Conservation (phyloP, 1,140 invertebrate species). For the Pogonomyrmex californicus region DNA sequence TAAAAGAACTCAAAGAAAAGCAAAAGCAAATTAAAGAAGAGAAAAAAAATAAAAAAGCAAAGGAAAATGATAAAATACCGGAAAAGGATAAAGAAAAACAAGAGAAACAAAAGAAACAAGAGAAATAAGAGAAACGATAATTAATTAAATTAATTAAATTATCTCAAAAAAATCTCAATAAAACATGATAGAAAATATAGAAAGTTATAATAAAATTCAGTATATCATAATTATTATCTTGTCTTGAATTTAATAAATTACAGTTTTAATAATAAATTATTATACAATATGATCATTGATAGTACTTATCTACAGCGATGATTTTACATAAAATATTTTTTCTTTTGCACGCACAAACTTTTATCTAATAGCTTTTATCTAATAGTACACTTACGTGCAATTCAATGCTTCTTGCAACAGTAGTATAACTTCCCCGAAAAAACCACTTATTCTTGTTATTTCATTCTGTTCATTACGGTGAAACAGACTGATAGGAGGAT, state of each 20-base stretch:
- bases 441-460: conserved; percentile 80
- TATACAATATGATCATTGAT: conserved; percentile 7
- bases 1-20: conserved; percentile 72
- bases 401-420: conserved; percentile 83
- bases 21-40: conserved; percentile 46
- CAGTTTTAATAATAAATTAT: not conserved
- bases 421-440: conserved; percentile 83
- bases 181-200: not conserved
- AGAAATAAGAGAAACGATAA: too few relatives aligned
- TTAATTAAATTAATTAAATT: not conserved
- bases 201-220: not conserved
- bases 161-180: not conserved
- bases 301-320: not conserved
- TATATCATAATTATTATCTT: not conserved
- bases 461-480: conserved; percentile 69
- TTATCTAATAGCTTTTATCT: not conserved
- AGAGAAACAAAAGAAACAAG: conserved; percentile 14
- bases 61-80: not conserved
- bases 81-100: conserved; percentile 34
- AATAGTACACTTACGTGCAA: conserved; percentile 82
- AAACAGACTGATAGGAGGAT: conserved; percentile 82
- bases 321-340: not conserved
- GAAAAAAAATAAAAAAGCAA: conserved; percentile 46
- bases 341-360: not conserved
- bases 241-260: not conserved